Percentiles rank a stretch among this genome's conserved stretches.
phyloP scores from a whole-genome alignment of 2,888 invertebrate genomes.

The Orgyia antiqua region DNA sequence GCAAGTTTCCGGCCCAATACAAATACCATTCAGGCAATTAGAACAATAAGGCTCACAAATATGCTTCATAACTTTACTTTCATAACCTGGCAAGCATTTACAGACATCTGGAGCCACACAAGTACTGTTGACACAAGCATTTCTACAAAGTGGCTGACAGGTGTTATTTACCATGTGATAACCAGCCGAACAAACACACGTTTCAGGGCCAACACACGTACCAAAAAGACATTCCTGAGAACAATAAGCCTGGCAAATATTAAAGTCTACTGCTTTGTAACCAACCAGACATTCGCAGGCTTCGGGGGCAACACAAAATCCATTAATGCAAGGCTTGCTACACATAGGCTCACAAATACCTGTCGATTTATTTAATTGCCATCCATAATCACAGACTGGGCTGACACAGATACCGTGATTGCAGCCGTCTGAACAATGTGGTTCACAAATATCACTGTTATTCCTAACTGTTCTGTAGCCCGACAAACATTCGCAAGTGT shows the following conservation, averaged over 20 bases:
- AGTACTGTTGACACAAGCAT: slow-evolving; percentile 2
- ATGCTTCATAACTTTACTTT: neutral
- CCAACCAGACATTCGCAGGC: neutral
- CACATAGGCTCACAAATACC: neutral
- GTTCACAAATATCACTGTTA: neutral
- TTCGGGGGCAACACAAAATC: neutral
- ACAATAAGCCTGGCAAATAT: slow-evolving; percentile 5
- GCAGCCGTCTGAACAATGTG: neutral
- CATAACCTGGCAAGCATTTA: neutral
- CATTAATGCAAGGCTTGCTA: neutral
- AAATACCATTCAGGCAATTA: slow-evolving; percentile 2
- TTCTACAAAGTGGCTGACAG: slow-evolving; percentile 4
- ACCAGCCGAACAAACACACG: slow-evolving; percentile 5
- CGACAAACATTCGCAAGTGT: slow-evolving; percentile 8
- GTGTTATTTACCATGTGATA: neutral
- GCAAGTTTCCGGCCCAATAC: slow-evolving; percentile 8
- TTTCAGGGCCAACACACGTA: slow-evolving; percentile 8
- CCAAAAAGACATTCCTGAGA: neutral
- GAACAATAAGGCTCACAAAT: neutral
- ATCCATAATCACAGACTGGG: neutral
- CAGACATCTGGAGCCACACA: slow-evolving; percentile 2
- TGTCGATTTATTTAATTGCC: neutral
- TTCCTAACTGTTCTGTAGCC: slow-evolving; percentile 1
- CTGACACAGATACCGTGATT: neutral
- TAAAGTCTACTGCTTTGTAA: neutral